Evolutionary conservation across 2,797 vertebrate species (phyloP), one percentile per base, ranked within the genome.

Genomic region (Menidia menidia): DNA sequence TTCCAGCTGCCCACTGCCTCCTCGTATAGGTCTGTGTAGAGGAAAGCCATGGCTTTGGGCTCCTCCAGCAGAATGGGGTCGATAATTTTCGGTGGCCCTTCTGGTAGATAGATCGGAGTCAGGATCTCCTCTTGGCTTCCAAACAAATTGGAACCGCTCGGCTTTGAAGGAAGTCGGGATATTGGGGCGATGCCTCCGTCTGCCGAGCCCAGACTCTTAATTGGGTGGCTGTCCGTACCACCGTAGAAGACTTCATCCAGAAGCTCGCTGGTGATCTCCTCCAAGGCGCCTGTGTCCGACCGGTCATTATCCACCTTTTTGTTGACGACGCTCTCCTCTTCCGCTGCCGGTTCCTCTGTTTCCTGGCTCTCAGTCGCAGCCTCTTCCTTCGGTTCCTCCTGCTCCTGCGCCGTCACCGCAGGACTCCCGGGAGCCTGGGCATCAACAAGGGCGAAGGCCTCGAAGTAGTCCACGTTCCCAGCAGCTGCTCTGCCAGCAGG

Each of bases 1-100:
- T 80, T 81, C 32, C 92, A 86, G 87, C 88, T 92, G 68, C 95
- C 96, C 30, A 86, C 8, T 11, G 95, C 95, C 66, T 96, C 95
- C 33, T 97, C 95, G 42, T 97, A 98, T 41, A 99, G 90, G 80
- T 98, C 97, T 0, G 95, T 93, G 83, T 98, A 98, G 39, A 96
- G 92, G 87, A 98, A 98, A 0, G 95, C 93, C 80, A 97, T 92
- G 58, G 97, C 97, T 79, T 95, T 95, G 31, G 96, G 96, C 74
- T 98, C 96, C 66, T 97, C 96, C 51, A 97, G 85, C 82, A 97
- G 92, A 77, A 96, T 94, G 0, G 90, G 96, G 77, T 97, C 95
- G 10, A 96, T 89, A 15, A 93, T 92, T 82, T 95, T 96, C 47
- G 84, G 82, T 16, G 95, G 95, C 52, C 95, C 94, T 10, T 96